Evolutionary conservation across 2,888 invertebrate species (phyloP).

Genomic region (Oscheius myriophilus): DNA sequence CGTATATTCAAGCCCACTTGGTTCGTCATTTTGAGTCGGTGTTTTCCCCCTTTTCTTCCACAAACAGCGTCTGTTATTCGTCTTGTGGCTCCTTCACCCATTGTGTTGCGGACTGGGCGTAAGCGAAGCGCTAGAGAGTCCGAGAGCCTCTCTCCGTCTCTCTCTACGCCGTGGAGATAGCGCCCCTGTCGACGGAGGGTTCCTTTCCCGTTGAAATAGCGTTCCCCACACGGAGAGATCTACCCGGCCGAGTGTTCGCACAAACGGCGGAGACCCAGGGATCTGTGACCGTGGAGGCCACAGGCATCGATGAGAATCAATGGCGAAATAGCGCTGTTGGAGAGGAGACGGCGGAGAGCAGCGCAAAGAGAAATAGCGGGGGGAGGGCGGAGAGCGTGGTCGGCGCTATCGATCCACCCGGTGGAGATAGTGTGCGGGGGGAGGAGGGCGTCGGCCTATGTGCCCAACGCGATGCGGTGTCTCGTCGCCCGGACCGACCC

Average conservation of each 20-base stretch:
- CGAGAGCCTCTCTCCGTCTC: constrained; percentile 31
- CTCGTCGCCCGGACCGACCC: constrained; percentile 19
- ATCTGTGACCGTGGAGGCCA: constrained; percentile 22
- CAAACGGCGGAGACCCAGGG: constrained; percentile 11
- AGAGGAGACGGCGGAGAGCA: neutral
- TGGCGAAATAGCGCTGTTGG: constrained; percentile 17
- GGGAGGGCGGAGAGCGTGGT: neutral
- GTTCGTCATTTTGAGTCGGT: too few relatives aligned
- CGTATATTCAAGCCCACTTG: too few relatives aligned
- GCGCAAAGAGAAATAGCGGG: neutral
- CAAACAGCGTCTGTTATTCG: too few relatives aligned
- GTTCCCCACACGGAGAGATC: constrained; percentile 14
- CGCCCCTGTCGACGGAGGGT: constrained; percentile 3
- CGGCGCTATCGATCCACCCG: constrained; percentile 20
- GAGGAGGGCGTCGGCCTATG: constrained; percentile 14
- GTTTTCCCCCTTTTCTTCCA: too few relatives aligned
- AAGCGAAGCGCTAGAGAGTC: neutral
- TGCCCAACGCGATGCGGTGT: constrained; percentile 23
- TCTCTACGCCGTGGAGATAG: constrained; percentile 8
- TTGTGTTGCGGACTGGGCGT: too few relatives aligned
- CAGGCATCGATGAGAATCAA: constrained; percentile 29
- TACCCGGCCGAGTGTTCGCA: constrained; percentile 6
- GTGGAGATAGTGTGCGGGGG: constrained; percentile 9
- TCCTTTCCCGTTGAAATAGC: constrained; percentile 26
- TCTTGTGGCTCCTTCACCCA: too few relatives aligned